These are phyloP conservation scores for Trachelus iudaicus DNA, from an alignment of 2,888 invertebrate species.

Conservation along the genomic window DNA sequence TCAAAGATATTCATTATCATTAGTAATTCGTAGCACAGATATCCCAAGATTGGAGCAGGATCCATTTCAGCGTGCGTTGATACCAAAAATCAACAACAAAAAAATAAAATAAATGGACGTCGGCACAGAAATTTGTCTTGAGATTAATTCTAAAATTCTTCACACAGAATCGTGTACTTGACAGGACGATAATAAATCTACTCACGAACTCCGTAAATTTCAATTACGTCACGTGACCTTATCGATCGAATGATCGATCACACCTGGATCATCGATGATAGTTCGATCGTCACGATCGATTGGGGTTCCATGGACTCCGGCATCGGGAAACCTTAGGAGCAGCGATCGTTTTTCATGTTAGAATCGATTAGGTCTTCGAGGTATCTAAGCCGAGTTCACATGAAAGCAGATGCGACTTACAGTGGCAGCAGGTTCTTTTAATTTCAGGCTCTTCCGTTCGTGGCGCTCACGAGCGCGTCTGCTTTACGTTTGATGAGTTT, in stretches of 20 bases:
- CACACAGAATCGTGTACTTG: neutral
- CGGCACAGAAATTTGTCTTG: neutral
- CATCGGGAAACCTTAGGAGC: neutral
- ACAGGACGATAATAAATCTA: neutral
- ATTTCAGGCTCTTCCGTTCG: neutral
- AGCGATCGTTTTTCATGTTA: neutral
- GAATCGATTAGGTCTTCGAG: neutral
- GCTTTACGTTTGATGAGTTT: constrained; percentile 51
- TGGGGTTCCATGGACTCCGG: neutral
- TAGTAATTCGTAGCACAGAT: neutral
- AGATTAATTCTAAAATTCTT: neutral
- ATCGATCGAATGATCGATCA: neutral
- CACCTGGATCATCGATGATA: neutral
- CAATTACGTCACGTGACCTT: neutral
- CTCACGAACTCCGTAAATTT: neutral
- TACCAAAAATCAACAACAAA: neutral
- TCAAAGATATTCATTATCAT: neutral
- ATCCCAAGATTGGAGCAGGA: neutral
- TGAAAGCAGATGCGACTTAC: neutral
- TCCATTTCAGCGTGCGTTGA: neutral
- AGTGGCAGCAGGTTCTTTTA: neutral
- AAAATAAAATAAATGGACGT: neutral
- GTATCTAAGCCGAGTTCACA: neutral
- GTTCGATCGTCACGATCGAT: neutral
- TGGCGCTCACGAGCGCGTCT: constrained; percentile 33